Evolutionary conservation across 2,888 invertebrate species (phyloP), one percentile per base, ranked within the genome.

Genomic region (Epirrita christyi): DNA sequence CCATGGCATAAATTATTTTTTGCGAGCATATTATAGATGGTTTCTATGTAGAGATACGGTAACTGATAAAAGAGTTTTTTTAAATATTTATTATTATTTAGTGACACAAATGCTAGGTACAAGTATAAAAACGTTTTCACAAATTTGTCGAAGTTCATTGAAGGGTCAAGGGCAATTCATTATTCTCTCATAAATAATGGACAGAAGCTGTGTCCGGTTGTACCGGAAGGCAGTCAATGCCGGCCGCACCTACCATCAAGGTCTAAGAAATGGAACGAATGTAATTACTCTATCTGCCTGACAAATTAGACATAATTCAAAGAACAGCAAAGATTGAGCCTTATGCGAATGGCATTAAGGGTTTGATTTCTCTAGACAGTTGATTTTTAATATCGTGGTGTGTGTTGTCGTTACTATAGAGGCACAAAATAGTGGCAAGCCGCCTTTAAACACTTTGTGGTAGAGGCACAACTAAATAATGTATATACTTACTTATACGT

Each of bases 231-330:
- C 54, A 66, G 66, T 70, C 71, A 74, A 70, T 73, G 71, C 61
- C 69, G 74, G 67, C 65, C 65, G 59, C 68, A 71, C 81, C 79
- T 68, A 67, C 64, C 43, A 21, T 61, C 83, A 81, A 90, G 91
- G 90, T 85, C 83, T 85, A 88, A 91, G 91, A 91, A 89, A 90
- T 89, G 83, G 76, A 82, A 81, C 75, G 78, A 82, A 81, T 75
- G 78, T 71, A 41, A 2, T 11, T 36, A 38, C 38, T 38, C 37
- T 46, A 36, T 40, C 34, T 45, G 48, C 32, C 43, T 45, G 51
- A 36, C 44, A 10, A 54, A 51, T 50, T 54, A 49, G 32, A 59
- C 44, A 21, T 21, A 29, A 47, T 44, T 13, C 44, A 34, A 34
- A 21, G 21, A 21, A 44, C 14, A 46, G 36, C 36, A 15, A 55